These are phyloP conservation scores for Zaprionus africanus DNA, from an alignment of 1,140 invertebrate species.

Conservation along the genomic window DNA sequence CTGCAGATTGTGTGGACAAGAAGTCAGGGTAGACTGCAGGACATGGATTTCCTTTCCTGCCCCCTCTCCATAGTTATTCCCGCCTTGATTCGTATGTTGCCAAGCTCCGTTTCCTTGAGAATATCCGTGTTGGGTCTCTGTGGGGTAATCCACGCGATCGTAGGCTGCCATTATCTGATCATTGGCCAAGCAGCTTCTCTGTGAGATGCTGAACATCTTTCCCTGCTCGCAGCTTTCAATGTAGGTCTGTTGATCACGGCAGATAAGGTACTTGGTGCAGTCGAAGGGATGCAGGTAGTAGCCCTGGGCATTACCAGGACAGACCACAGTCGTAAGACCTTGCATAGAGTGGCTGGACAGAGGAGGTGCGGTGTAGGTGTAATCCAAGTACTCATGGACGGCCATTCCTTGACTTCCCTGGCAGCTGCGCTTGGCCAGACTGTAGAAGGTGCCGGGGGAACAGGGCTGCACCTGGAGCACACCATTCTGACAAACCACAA, in stretches of 20 bases:
- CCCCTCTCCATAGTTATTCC: too few species aligned
- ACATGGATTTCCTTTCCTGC: neutral
- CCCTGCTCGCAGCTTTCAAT: conserved; percentile 86
- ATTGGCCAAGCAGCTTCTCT: conserved; percentile 49
- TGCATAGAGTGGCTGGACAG: conserved; percentile 52
- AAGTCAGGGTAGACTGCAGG: conserved; percentile 36
- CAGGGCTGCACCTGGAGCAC: conserved; percentile 55
- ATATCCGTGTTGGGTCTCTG: conserved; percentile 49
- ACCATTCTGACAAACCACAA: conserved; percentile 59
- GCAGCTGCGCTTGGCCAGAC: conserved; percentile 60
- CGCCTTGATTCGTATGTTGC: too few species aligned
- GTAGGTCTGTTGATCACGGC: conserved; percentile 86
- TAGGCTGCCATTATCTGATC: conserved; percentile 46
- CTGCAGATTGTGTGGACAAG: conserved; percentile 50
- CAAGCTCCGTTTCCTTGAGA: too few species aligned
- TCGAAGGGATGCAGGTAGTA: conserved; percentile 87
- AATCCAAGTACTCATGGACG: conserved; percentile 55
- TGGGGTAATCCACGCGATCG: conserved; percentile 64
- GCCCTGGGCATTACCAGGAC: conserved; percentile 79
- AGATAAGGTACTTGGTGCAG: conserved; percentile 88
- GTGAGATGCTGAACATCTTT: conserved; percentile 67
- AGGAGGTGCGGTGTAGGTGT: conserved; percentile 39
- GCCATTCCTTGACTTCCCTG: conserved; percentile 20
- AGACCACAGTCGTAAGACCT: conserved; percentile 52
- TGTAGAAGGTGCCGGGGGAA: conserved; percentile 53